These are phyloP conservation scores for Otus sunia DNA, from an alignment of 2,113 vertebrate species.

Conservation along the genomic window DNA sequence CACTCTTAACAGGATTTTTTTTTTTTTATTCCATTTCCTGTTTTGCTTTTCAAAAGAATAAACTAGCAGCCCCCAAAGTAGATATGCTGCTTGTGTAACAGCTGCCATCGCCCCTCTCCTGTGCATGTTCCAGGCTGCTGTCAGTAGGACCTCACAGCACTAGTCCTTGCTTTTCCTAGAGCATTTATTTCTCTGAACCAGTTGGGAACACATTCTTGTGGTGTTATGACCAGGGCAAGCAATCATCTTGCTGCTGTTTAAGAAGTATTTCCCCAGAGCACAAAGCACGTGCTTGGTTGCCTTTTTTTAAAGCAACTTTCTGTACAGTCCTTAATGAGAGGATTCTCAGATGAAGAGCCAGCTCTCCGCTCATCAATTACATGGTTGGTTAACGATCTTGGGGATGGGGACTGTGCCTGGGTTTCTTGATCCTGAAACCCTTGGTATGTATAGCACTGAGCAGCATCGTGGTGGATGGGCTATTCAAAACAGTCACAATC, in stretches of 20 bases:
- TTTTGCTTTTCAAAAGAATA: neutral
- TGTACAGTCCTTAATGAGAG: neutral
- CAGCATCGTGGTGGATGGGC: fast-evolving
- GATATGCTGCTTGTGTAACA: neutral
- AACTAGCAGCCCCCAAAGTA: neutral
- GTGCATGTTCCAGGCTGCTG: neutral
- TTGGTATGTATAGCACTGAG: neutral
- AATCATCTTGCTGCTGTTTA: neutral
- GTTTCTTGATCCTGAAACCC: neutral
- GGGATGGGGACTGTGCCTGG: neutral
- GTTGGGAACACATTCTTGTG: conserved; percentile 32
- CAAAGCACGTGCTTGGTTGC: neutral
- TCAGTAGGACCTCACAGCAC: neutral
- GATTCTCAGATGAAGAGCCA: neutral
- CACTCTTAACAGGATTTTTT: neutral
- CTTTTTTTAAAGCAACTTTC: neutral
- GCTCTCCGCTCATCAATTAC: neutral
- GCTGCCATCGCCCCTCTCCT: neutral
- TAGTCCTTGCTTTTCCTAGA: neutral
- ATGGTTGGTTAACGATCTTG: fast-evolving
- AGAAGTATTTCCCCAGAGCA: conserved; percentile 28
- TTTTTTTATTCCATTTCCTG: conserved; percentile 50
- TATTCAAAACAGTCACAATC: neutral
- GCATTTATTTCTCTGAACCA: neutral
- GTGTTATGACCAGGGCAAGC: conserved; percentile 10